Conservation (phyloP, 2,888 invertebrate genomes). For the Sinopyrophorus schimmeli region DNA sequence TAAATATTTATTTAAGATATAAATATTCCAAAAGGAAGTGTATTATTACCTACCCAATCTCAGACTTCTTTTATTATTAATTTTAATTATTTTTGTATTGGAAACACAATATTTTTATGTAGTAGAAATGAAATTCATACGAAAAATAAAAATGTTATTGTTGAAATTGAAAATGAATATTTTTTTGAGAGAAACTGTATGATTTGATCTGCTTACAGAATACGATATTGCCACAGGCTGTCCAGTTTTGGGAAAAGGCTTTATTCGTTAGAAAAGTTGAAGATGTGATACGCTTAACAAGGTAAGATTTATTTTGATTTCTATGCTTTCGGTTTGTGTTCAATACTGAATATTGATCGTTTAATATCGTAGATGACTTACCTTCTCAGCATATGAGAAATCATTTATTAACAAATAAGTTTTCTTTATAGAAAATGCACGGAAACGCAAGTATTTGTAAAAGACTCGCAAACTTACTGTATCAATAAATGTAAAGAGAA, state of each 20-base stretch:
- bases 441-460: slow-evolving; percentile 84
- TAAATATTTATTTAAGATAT: no score
- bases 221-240: slow-evolving; percentile 87
- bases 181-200: no score
- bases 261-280: slow-evolving; percentile 86
- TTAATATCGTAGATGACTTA: neutral
- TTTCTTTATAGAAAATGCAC: slow-evolving; percentile 74
- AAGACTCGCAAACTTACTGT: slow-evolving; percentile 83
- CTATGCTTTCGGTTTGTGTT: slow-evolving; percentile 36
- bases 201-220: no score
- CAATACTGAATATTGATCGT: neutral
- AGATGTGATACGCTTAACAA: slow-evolving; percentile 83
- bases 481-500: slow-evolving; percentile 78
- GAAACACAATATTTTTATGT: no score
- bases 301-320: slow-evolving; percentile 64
- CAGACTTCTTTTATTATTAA: no score
- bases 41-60: no score
- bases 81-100: no score
- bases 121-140: no score
- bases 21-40: no score
- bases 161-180: slow-evolving; percentile 1
- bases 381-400: neutral
- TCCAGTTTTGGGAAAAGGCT: slow-evolving; percentile 92
- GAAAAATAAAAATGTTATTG: neutral
- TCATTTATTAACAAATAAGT: neutral